phyloP scores from a whole-genome alignment of 2,888 invertebrate genomes.

The Ceratothoa steindachneri region DNA sequence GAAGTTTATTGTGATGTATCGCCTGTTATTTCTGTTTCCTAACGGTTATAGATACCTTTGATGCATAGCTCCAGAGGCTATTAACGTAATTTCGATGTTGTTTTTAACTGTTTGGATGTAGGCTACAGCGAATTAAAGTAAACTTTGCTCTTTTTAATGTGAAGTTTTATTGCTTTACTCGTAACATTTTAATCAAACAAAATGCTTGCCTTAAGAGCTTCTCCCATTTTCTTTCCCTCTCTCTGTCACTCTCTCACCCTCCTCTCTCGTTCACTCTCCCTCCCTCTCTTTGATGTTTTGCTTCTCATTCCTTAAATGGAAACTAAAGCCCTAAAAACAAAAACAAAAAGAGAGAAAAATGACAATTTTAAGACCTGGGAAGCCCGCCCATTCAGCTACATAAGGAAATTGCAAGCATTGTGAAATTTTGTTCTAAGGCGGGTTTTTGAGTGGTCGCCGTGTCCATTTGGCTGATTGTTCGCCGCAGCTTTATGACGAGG shows the following conservation, averaged over 20 bases:
- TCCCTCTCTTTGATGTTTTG: slow-evolving; percentile 1
- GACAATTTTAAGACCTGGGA: slow-evolving; percentile 7
- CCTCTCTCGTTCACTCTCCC: too few relatives aligned
- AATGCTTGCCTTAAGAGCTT: slow-evolving; percentile 9
- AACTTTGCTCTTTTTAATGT: neutral
- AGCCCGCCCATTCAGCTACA: slow-evolving; percentile 13
- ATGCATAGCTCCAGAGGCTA: neutral
- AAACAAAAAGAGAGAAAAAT: neutral
- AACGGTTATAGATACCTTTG: slow-evolving; percentile 5
- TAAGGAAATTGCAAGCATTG: slow-evolving; percentile 13
- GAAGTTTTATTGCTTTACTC: slow-evolving; percentile 7
- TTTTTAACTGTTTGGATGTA: slow-evolving; percentile 1
- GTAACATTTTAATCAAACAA: slow-evolving; percentile 13
- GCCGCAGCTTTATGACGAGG: slow-evolving; percentile 1
- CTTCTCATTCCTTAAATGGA: slow-evolving; percentile 7
- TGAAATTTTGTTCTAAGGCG: neutral
- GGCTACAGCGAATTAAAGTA: neutral
- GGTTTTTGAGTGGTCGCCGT: neutral
- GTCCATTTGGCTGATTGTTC: slow-evolving; percentile 13
- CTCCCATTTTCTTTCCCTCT: too few relatives aligned
- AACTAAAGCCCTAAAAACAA: neutral
- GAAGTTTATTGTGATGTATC: slow-evolving; percentile 12
- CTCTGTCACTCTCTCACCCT: too few relatives aligned
- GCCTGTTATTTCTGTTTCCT: neutral
- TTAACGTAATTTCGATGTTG: slow-evolving; percentile 7